phyloP scores from a whole-genome alignment of 92 coral and sea anemone genomes.

The Micromussa lordhowensis region DNA sequence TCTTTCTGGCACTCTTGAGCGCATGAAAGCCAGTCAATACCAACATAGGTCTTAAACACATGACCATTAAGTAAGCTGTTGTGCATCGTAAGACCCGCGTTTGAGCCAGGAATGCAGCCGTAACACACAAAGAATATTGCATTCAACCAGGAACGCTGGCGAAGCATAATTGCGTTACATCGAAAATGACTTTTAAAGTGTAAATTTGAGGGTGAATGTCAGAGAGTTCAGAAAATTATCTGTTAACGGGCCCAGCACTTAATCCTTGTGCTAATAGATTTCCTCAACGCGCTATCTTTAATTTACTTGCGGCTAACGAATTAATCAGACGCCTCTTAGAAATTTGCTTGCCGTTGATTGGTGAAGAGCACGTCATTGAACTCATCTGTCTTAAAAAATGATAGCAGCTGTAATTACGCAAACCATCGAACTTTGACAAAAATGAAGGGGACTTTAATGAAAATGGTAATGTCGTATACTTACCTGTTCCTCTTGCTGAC shows the following conservation, averaged over 20 bases:
- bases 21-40: slow-evolving; percentile 15
- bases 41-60: not conserved
- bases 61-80: not conserved
- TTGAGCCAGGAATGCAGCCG: not conserved
- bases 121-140: not conserved
- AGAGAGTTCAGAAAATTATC: not conserved
- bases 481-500: too few relatives aligned
- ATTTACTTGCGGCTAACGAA: not conserved
- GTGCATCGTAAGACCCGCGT: not conserved
- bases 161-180: not conserved
- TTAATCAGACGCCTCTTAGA: not conserved
- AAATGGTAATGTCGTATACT: too few relatives aligned
- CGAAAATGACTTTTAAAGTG: not conserved
- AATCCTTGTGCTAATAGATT: not conserved
- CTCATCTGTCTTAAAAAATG: not conserved
- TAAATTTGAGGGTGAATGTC: not conserved
- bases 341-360: not conserved
- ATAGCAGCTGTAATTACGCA: not conserved
- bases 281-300: not conserved
- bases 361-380: not conserved
- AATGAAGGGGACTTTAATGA: not conserved
- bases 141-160: not conserved
- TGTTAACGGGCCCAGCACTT: not conserved
- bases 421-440: not conserved
- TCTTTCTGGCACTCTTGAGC: slow-evolving; percentile 10